Evolutionary conservation across 2,888 invertebrate species (phyloP), one percentile per base, ranked within the genome.

Genomic region (Minunthozetes semirufus): DNA sequence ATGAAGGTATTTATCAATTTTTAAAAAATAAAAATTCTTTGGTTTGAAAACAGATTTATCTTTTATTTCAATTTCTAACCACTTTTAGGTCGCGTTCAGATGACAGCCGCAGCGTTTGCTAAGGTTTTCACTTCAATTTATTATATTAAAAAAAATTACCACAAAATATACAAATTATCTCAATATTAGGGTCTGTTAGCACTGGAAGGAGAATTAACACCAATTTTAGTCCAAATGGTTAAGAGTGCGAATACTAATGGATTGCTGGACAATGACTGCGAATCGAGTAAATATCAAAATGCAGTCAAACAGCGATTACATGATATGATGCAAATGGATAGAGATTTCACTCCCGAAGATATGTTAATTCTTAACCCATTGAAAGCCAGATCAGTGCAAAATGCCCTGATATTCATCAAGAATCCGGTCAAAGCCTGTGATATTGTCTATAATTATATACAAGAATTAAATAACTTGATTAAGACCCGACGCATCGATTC

Each of bases 31-130:
- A n/a, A n/a, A n/a, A n/a, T n/a, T n/a, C n/a, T n/a, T n/a, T n/a
- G n/a, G 33, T 66, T 19, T n/a, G 5, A 33, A n/a, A 13, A 42
- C 19, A 38, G 53, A 13, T 61, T 61, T 61, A 19, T 25, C 9
- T 25, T 61, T 61, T 22, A 25, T 8, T 27, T 25, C 6, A 53
- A 11, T n/a, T 25, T 22, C 25, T 5, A 9, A 25, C 8, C 13
- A 56, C 11, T 73, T 73, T 6, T 63, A 73, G 73, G 99, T 2
- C 87, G 99, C 75, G 99, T 99, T 1, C 99, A 99, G 85, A 99
- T 99, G 97, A 99, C 99, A 0, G 99, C 99, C 0, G 99, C 99
- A 0, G 99, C 99, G 1, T 99, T 99, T 84, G 96, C 99, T 2
- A 99, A 98, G 82, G 85, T 85, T 76, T 38, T 53, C n/a, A n/a